Percentiles rank a stretch among this genome's conserved stretches.
Evolutionary conservation across 2,113 vertebrate species (phyloP).

Genomic region (Ranitomeya variabilis): DNA sequence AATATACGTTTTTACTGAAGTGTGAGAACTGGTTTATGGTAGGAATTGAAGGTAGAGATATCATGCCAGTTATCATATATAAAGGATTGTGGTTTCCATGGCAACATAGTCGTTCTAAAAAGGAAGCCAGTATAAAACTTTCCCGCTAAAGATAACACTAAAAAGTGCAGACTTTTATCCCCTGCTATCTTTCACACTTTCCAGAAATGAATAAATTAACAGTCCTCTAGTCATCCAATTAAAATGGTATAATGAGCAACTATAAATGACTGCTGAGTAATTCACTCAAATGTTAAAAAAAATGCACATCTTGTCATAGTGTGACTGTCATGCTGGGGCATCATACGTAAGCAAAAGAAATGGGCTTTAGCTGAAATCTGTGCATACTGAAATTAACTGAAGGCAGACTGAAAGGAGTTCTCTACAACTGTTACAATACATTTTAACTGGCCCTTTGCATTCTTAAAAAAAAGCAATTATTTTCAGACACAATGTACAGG

Average conservation of each 20-base stretch:
- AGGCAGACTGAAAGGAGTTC: background rate
- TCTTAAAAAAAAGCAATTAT: no score
- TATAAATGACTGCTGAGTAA: constrained; percentile 42
- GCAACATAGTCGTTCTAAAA: background rate
- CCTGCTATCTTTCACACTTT: constrained; percentile 49
- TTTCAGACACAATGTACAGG: no score
- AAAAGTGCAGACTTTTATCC: constrained; percentile 10
- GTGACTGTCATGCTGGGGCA: constrained; percentile 1
- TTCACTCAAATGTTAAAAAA: constrained; percentile 6
- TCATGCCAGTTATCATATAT: background rate
- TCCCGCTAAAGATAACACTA: constrained; percentile 25
- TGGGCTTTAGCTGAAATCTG: background rate
- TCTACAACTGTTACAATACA: no score
- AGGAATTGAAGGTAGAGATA: background rate
- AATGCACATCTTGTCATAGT: constrained; percentile 6
- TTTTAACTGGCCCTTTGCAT: no score
- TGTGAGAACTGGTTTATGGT: background rate
- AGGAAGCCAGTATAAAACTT: constrained; percentile 12
- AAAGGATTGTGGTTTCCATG: constrained; percentile 7
- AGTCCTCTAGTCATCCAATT: constrained; percentile 53
- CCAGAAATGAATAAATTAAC: constrained; percentile 56
- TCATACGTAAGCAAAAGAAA: constrained; percentile 7
- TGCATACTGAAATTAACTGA: no score
- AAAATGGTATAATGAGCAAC: constrained; percentile 50
- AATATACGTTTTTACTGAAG: background rate